A percentile compares a stretch with the other conserved stretches of the same genome.
These are phyloP conservation scores for Lissonota sp. DNA, from an alignment of 2,888 invertebrate genomes.

Conservation along the genomic window DNA sequence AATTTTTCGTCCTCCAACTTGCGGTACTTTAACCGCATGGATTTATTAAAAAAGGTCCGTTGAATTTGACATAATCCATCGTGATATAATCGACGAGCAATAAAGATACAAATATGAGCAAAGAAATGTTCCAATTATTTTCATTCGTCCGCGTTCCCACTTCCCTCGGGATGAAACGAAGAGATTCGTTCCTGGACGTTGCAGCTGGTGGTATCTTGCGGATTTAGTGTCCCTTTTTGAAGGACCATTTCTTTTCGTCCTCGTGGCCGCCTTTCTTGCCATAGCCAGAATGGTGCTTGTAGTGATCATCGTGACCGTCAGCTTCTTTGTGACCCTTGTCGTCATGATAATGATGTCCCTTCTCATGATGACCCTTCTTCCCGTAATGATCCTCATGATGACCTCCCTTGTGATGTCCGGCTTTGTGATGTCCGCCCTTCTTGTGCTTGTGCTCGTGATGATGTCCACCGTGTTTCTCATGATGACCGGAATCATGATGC, in stretches of 20 bases:
- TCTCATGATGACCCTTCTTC: conserved; percentile 92
- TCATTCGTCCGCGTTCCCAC: conserved; percentile 18
- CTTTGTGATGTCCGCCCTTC: conserved; percentile 92
- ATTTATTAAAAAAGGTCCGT: no score
- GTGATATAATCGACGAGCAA: conserved; percentile 38
- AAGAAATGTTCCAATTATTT: conserved; percentile 37
- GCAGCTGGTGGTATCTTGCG: conserved; percentile 67
- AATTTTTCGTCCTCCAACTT: no score
- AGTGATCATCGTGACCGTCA: conserved; percentile 91
- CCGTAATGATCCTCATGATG: conserved; percentile 92
- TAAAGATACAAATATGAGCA: conserved; percentile 55
- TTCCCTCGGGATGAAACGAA: not conserved
- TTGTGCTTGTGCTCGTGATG: conserved; percentile 93
- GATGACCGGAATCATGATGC: conserved; percentile 92
- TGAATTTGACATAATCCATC: not conserved
- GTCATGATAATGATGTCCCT: conserved; percentile 92
- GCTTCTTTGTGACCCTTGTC: conserved; percentile 92
- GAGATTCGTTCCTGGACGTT: conserved; percentile 21
- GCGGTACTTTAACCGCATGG: no score
- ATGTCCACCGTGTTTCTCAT: conserved; percentile 92
- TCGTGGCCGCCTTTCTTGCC: conserved; percentile 93
- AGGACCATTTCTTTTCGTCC: conserved; percentile 92
- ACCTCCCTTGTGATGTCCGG: conserved; percentile 91
- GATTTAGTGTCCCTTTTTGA: conserved; percentile 84
- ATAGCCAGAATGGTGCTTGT: conserved; percentile 90